Evolutionary conservation across 2,113 vertebrate genomes (phyloP).

Genomic region (Sardina pilchardus): DNA sequence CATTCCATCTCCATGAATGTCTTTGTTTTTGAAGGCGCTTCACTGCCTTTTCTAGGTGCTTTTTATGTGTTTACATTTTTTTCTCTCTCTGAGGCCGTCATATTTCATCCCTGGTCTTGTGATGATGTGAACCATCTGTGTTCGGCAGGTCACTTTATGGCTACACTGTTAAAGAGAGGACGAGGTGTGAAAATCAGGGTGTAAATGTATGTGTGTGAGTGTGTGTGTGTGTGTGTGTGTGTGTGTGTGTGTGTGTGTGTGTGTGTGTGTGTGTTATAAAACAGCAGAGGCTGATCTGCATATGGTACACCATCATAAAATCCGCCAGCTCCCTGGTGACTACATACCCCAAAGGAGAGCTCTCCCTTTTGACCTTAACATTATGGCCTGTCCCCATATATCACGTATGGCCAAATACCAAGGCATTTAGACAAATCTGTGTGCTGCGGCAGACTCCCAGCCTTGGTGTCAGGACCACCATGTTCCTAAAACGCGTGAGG

Average conservation of each 20-base stretch:
- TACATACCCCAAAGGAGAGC: neutral
- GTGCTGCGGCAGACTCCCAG: neutral
- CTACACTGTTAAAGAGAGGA: conserved; percentile 20
- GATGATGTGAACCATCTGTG: conserved; percentile 47
- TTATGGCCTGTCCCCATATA: conserved; percentile 17
- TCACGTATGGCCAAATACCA: neutral
- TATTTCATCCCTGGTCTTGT: conserved; percentile 43
- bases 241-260: neutral
- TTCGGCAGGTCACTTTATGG: conserved; percentile 26
- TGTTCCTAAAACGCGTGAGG: neutral
- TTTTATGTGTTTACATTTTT: conserved; percentile 1
- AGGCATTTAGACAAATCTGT: neutral
- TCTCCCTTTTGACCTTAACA: conserved; percentile 31
- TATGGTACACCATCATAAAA: conserved; percentile 5
- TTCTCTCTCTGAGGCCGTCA: conserved; percentile 24
- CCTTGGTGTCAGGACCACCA: neutral
- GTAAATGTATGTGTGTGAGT: neutral
- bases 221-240: neutral
- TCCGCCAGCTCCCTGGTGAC: neutral
- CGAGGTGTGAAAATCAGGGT: neutral
- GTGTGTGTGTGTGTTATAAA: conserved; percentile 1
- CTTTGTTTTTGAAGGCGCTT: conserved; percentile 39
- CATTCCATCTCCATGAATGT: conserved; percentile 29
- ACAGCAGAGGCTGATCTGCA: conserved; percentile 28
- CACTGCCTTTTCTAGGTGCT: neutral